These are phyloP conservation scores for Sipha flava DNA, from an alignment of 1,140 invertebrate species.

Conservation along the genomic window DNA sequence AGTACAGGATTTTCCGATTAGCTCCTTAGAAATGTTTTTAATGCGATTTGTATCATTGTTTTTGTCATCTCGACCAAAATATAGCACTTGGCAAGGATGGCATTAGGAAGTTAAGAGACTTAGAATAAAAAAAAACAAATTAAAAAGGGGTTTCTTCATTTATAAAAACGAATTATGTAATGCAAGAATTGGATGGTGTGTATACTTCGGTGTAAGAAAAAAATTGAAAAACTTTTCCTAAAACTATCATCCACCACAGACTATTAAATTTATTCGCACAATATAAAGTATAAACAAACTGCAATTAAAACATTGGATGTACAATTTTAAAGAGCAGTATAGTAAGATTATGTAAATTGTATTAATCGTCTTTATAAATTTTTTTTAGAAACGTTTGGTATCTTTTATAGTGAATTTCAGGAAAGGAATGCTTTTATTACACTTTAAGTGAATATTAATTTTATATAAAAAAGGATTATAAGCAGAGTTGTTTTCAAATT, in stretches of 20 bases:
- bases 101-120: background rate
- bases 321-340: no score
- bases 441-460: no score
- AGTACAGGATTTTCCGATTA: background rate
- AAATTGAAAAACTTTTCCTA: background rate
- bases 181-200: background rate
- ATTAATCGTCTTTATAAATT: no score
- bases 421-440: no score
- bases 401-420: no score
- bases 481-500: no score
- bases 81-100: background rate
- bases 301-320: background rate
- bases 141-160: background rate
- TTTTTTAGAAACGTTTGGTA: no score
- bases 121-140: background rate
- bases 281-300: background rate
- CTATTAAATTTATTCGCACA: background rate
- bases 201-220: background rate
- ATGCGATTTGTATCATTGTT: conserved; percentile 1
- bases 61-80: background rate
- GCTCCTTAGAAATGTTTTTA: background rate
- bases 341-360: no score
- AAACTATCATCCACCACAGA: background rate
- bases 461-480: no score
- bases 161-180: background rate